phyloP scores from a whole-genome alignment of 2,888 invertebrate species.

The Agonum fuliginosum region DNA sequence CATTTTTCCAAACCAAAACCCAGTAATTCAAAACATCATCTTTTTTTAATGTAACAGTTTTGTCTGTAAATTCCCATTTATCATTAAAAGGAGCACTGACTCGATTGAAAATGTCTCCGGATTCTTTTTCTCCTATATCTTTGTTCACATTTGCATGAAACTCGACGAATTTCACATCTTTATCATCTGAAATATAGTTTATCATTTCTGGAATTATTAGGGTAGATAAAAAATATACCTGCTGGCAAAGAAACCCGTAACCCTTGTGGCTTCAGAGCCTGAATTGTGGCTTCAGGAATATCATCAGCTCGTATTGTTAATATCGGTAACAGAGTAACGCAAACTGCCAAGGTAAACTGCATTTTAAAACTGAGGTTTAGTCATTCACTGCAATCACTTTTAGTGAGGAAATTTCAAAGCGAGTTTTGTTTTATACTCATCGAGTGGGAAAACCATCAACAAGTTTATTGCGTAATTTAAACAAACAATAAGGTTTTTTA shows the following conservation, averaged over 20 bases:
- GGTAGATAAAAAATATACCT: neutral
- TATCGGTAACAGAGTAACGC: constrained; percentile 3
- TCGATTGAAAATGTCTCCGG: constrained; percentile 34
- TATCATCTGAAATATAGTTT: constrained; percentile 12
- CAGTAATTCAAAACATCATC: constrained; percentile 42
- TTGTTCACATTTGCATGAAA: constrained; percentile 43
- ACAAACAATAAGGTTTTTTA: too few species aligned
- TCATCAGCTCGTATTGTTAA: neutral
- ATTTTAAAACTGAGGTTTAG: too few species aligned
- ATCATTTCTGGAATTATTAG: neutral
- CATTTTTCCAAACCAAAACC: constrained; percentile 2
- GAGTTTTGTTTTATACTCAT: too few species aligned
- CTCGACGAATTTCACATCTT: constrained; percentile 27
- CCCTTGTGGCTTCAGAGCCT: constrained; percentile 28
- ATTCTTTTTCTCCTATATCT: constrained; percentile 28
- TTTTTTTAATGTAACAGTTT: neutral
- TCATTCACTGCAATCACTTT: too few species aligned
- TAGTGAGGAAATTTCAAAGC: too few species aligned
- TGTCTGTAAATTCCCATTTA: constrained; percentile 22
- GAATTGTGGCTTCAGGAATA: constrained; percentile 8
- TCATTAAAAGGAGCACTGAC: constrained; percentile 7
- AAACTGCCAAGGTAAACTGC: constrained; percentile 44
- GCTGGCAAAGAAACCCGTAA: constrained; percentile 20
- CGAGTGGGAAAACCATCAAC: too few species aligned
- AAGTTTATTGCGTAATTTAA: too few species aligned